Evolutionary conservation across 1,140 invertebrate genomes (phyloP).

Genomic region (Lepidostoma basale): DNA sequence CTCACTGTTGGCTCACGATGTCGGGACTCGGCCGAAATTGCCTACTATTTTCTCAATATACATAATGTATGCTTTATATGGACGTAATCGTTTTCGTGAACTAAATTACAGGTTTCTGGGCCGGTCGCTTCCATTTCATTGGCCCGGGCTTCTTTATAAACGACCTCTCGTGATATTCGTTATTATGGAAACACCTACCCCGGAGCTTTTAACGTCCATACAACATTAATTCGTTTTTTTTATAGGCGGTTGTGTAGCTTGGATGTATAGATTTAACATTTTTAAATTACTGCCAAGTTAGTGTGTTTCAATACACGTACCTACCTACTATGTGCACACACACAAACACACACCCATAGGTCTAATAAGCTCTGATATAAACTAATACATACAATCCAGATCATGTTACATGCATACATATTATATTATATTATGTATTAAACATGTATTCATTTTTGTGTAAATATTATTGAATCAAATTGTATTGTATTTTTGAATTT

Average conservation of each 20-base stretch:
- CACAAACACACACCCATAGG: too few relatives aligned
- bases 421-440: too few relatives aligned
- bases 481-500: too few relatives aligned
- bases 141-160: conserved; percentile 45
- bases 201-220: conserved; percentile 28
- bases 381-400: too few relatives aligned
- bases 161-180: conserved; percentile 46
- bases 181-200: conserved; percentile 44
- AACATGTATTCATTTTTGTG: too few relatives aligned
- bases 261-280: background rate
- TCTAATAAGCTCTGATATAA: too few relatives aligned
- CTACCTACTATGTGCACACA: too few relatives aligned
- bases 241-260: conserved; percentile 13
- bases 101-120: conserved; percentile 45
- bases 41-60: conserved; percentile 35
- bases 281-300: background rate
- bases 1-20: background rate
- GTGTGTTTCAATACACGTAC: too few relatives aligned
- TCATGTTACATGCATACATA: too few relatives aligned
- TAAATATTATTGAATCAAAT: too few relatives aligned
- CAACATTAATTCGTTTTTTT: conserved; percentile 27
- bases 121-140: conserved; percentile 45
- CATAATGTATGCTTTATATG: conserved; percentile 34
- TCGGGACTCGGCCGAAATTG: conserved; percentile 17
- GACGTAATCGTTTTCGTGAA: conserved; percentile 45